Percentiles rank a stretch among this genome's conserved stretches.
phyloP scores from a whole-genome alignment of 2,797 vertebrate species.

The Syncerus caffer region DNA sequence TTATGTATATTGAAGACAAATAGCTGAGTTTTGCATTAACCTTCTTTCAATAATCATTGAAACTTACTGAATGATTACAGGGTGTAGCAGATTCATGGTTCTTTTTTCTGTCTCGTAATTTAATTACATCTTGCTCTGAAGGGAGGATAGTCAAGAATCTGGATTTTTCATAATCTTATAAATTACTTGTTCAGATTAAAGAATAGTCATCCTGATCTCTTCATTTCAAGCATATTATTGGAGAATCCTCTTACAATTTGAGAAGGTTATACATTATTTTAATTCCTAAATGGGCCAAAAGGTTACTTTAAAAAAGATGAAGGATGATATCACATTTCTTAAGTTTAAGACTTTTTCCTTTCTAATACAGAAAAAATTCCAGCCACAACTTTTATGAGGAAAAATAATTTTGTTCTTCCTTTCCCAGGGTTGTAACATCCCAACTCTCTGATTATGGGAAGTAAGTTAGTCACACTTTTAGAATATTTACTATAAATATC shows the following conservation, averaged over 20 bases:
- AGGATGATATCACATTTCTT: background rate
- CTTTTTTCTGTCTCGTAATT: slow-evolving; percentile 60
- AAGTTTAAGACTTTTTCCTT: background rate
- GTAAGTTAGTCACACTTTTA: background rate
- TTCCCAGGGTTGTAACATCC: background rate
- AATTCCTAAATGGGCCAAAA: slow-evolving; percentile 62
- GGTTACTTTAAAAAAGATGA: slow-evolving; percentile 38
- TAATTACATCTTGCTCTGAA: slow-evolving; percentile 70
- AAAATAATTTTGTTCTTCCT: background rate
- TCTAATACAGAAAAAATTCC: slow-evolving; percentile 38
- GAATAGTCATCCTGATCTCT: slow-evolving; percentile 39
- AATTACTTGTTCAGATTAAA: slow-evolving; percentile 65
- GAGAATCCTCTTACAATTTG: slow-evolving; percentile 51
- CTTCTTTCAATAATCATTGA: slow-evolving; percentile 75
- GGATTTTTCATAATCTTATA: slow-evolving; percentile 56
- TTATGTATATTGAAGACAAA: slow-evolving; percentile 74
- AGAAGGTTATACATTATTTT: slow-evolving; percentile 37
- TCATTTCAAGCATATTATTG: slow-evolving; percentile 50
- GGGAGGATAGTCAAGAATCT: slow-evolving; percentile 53
- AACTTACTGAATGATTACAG: slow-evolving; percentile 75
- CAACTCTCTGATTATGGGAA: background rate
- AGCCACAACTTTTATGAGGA: background rate
- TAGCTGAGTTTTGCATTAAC: slow-evolving; percentile 69
- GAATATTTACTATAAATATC: slow-evolving; percentile 5
- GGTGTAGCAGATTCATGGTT: slow-evolving; percentile 56